Evolutionary conservation across 2,888 invertebrate genomes (phyloP), one percentile per base, ranked within the genome.

Genomic region (Entomobrya multifasciata): DNA sequence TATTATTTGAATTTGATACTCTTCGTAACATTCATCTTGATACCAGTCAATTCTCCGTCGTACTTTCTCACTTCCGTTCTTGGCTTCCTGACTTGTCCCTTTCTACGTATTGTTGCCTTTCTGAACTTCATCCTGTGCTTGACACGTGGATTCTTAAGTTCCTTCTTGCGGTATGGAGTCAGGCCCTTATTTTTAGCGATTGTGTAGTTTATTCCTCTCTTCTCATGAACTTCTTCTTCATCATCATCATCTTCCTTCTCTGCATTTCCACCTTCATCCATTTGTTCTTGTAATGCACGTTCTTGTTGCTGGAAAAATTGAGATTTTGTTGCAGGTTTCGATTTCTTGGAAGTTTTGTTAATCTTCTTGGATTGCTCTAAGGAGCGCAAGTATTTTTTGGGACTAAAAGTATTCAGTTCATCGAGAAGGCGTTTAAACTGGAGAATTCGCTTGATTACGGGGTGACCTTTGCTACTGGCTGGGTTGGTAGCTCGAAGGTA

Each of bases 151-250:
- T 99, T 99, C 88, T 97, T 95, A 91, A 95, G 95, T 92, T 97
- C 97, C 93, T 98, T 98, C 93, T 97, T 98, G 89, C 98, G 95
- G 90, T 96, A 94, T 0, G 98, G 97, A 49, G 96, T 97, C 20
- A 99, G 94, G 17, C 99, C 99, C 93, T 97, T 98, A 92, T 99
- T 99, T 93, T 99, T 99, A 22, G 96, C 96, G 92, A 99, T 99
- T 94, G 98, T 95, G 92, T 97, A 97, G 1, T 97, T 98, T 89
- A 98, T 98, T 78, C 95, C 95, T 91, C 98, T 94, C 92, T 97
- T 97, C 74, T 94, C 95, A 52, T 92, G 92, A 30, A 81, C 90
- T 8, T 87, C 81, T 25, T 87, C 86, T 20, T 84, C 88, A 82
- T 80, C 89, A 86, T 57, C 87, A 47, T 84, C 85, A 11, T 77